A percentile compares a stretch with the other conserved stretches of the same genome.
phyloP scores from a whole-genome alignment of 2,888 invertebrate genomes.

The Mechanitis mazaeus region DNA sequence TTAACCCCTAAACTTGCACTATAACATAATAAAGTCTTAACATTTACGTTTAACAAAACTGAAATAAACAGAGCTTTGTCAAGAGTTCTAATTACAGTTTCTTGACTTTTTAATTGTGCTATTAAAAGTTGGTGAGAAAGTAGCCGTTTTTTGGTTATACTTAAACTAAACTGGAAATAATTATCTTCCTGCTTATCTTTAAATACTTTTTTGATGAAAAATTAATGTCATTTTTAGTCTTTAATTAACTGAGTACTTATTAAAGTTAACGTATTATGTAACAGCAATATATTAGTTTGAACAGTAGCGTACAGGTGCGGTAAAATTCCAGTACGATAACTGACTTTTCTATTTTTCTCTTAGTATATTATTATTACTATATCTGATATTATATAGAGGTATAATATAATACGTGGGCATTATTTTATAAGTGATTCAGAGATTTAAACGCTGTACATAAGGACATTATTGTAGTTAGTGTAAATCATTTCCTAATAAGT shows the following conservation, averaged over 20 bases:
- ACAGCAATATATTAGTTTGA: too few species aligned
- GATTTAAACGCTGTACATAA: too few species aligned
- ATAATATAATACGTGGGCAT: too few species aligned
- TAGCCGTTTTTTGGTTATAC: background rate
- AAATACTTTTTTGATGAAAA: background rate
- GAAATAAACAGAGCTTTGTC: slow-evolving; percentile 1
- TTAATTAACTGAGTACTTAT: background rate
- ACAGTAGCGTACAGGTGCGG: too few species aligned
- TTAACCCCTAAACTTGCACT: background rate
- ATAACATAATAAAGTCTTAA: background rate
- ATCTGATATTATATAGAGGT: too few species aligned
- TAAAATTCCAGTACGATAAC: too few species aligned
- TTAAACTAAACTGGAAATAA: background rate
- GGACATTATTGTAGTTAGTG: slow-evolving; percentile 10
- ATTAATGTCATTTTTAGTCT: background rate
- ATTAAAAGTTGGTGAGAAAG: background rate
- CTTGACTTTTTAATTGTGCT: slow-evolving; percentile 5
- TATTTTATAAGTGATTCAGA: too few species aligned
- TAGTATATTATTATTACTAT: too few species aligned
- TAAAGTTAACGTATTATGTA: background rate
- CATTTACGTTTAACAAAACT: background rate
- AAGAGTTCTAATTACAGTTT: slow-evolving; percentile 4
- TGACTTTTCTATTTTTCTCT: too few species aligned
- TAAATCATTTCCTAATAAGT: slow-evolving; percentile 4
- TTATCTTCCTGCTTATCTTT: background rate